These are phyloP conservation scores for Metallyticus violacea DNA, from an alignment of 2,888 invertebrate genomes.

Conservation along the genomic window DNA sequence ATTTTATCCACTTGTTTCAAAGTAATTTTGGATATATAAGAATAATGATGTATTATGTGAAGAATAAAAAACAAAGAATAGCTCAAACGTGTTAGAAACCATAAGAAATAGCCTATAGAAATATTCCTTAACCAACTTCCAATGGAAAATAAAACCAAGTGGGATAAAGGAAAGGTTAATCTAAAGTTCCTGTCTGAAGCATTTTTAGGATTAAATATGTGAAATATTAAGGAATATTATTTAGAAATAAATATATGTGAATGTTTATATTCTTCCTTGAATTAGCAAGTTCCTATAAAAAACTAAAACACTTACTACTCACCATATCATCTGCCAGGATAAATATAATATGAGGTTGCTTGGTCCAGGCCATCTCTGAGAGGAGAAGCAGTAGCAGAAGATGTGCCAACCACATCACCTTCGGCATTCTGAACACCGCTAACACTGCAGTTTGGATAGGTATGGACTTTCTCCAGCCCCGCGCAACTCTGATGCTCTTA, in stretches of 20 bases:
- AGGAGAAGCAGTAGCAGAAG: not conserved
- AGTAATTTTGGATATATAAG: too few species aligned
- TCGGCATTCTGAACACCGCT: not conserved
- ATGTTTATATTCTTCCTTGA: not conserved
- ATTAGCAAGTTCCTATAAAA: not conserved
- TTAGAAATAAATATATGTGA: not conserved
- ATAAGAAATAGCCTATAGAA: too few species aligned
- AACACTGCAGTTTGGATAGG: not conserved
- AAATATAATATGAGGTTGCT: slow-evolving; percentile 20
- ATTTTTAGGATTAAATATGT: not conserved
- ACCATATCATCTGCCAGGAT: slow-evolving; percentile 84
- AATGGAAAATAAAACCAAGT: too few species aligned
- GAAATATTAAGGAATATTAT: not conserved
- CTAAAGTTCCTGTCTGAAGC: too few species aligned
- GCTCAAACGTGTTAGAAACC: too few species aligned
- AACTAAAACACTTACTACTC: slow-evolving; percentile 40
- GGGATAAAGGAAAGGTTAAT: too few species aligned
- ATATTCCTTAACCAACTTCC: too few species aligned
- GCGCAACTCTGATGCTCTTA: not conserved
- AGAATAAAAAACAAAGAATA: too few species aligned
- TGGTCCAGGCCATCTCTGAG: not conserved
- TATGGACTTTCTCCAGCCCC: not conserved
- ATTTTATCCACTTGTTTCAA: too few species aligned
- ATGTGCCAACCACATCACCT: not conserved
- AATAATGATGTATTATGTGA: too few species aligned